Conservation (phyloP, 2,797 vertebrate genomes). For the Sebastes ruberrimus region DNA sequence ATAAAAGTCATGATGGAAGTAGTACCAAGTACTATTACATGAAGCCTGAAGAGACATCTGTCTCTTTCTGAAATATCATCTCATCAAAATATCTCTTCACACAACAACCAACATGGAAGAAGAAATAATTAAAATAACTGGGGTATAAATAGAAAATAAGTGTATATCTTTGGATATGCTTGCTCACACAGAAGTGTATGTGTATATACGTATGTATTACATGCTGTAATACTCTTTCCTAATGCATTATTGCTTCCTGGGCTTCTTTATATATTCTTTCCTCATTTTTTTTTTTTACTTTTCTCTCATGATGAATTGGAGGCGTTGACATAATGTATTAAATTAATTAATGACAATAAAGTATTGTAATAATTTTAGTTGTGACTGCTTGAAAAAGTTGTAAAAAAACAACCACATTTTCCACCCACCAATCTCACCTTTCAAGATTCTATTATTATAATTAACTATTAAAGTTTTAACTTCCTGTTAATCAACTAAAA, state of each 20-base stretch:
- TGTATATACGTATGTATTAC: not conserved
- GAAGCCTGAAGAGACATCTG: not conserved
- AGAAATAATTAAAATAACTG: not conserved
- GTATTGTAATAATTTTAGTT: not conserved
- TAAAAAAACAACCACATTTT: not conserved
- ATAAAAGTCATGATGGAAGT: not conserved
- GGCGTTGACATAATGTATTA: not conserved
- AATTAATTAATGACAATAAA: not conserved
- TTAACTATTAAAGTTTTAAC: not conserved
- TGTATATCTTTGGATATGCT: not conserved
- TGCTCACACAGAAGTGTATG: not conserved
- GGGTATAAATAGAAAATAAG: not conserved
- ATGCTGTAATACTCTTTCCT: not conserved
- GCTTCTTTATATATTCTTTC: not conserved
- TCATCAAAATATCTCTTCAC: slow-evolving; percentile 23
- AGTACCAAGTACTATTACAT: not conserved
- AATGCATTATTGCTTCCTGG: not conserved
- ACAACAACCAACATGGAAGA: slow-evolving; percentile 7
- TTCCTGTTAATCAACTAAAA: not conserved
- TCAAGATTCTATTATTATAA: not conserved
- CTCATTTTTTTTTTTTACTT: not conserved
- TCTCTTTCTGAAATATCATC: not conserved
- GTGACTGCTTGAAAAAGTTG: not conserved
- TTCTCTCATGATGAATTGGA: not conserved
- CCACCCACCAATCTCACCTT: not conserved